A percentile compares a stretch with the other conserved stretches of the same genome.
Conservation (phyloP, 2,113 vertebrate genomes). For the Crotalus helleri region DNA sequence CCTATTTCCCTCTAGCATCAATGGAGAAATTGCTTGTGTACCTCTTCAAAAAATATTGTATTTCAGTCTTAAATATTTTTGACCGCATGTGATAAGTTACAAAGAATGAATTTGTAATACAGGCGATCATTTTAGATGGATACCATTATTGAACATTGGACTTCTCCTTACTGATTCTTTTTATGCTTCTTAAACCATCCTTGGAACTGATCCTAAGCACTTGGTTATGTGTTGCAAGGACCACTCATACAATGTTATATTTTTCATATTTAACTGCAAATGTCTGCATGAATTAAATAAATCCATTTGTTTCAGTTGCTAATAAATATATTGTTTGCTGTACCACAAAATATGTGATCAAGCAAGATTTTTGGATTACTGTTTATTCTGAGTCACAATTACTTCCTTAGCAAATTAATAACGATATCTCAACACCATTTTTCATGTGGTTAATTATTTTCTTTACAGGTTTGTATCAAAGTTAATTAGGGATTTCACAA, state of each 20-base stretch:
- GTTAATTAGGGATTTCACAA: slow-evolving; percentile 28
- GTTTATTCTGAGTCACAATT: slow-evolving; percentile 18
- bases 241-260: neutral
- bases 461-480: slow-evolving; percentile 29
- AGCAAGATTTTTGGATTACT: neutral
- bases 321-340: neutral
- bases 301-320: slow-evolving; percentile 2
- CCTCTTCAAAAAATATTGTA: neutral
- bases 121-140: slow-evolving; percentile 1
- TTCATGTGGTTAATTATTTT: slow-evolving; percentile 40
- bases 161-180: neutral
- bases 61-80: neutral
- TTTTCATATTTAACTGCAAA: neutral
- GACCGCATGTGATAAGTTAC: neutral
- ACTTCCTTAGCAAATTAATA: slow-evolving; percentile 31
- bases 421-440: neutral
- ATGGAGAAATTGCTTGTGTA: neutral
- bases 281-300: neutral
- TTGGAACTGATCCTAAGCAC: neutral
- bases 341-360: slow-evolving; percentile 1
- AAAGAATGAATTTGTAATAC: neutral
- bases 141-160: neutral
- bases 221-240: neutral
- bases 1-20: neutral
- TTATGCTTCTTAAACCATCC: neutral